Evolutionary conservation across 2,797 vertebrate genomes (phyloP), one percentile per base, ranked within the genome.

Genomic region (Mastacembelus armatus): DNA sequence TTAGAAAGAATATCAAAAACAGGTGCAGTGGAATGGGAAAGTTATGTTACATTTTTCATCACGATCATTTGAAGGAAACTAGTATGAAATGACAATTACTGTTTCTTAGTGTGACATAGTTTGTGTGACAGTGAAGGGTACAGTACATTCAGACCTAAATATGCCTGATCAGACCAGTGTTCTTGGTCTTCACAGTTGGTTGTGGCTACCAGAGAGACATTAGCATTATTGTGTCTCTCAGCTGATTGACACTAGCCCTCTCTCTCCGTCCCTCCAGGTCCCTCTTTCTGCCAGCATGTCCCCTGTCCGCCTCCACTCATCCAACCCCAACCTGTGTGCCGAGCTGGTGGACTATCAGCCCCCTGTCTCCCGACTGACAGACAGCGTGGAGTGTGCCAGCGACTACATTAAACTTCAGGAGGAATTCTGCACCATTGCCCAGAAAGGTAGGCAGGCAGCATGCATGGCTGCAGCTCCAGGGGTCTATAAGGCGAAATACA

Each of bases 401-500:
- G 97, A 99, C 89, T 99, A 98, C 89, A 96, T 96, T 87, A 99
- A 98, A 85, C 95, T 99, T 68, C 98, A 99, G 81, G 97, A 98
- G 90, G 97, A 99, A 78, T 99, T 99, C 90, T 99, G 98, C 91
- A 88, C 95, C 71, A 96, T 99, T 43, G 96, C 98, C 33, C 97
- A 99, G 90, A 98, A 99, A 96, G 98, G 98, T 98, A 93, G 11
- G 32, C 35, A 27, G 50, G n/a, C 18, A 38, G 70, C 19, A 30
- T 44, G 42, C 43, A 43, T 52, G 29, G 36, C 30, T 58, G 40
- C 39, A 56, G 22, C 18, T 58, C 1, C 10, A 2, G 21, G 9
- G 32, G 7, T 6, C 27, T 4, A 18, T 51, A 9, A 50, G 30
- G 44, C 1, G 0, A 38, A 21, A 67, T 3, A 9, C 14, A 32